Conservation (phyloP, 2,888 invertebrate species). For the Trileptium ribeirensis region DNA sequence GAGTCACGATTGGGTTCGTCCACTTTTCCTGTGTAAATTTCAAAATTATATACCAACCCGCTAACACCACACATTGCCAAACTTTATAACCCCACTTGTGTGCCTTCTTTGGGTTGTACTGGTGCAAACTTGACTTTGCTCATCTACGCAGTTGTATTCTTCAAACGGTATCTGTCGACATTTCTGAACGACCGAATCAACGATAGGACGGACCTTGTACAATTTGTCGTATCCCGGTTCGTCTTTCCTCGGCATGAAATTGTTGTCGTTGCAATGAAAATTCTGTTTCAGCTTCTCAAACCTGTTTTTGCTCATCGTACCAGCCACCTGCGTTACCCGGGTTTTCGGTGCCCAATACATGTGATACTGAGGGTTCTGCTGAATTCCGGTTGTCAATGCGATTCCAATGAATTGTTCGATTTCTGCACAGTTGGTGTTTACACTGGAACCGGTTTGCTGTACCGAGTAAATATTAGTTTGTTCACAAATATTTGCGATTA, state of each 20-base stretch:
- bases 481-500: too few species aligned
- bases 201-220: constrained; percentile 31
- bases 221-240: constrained; percentile 15
- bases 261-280: neutral
- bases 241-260: neutral
- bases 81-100: constrained; percentile 16
- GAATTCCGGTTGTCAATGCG: neutral
- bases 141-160: constrained; percentile 34
- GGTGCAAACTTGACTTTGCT: constrained; percentile 24
- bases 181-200: neutral
- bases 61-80: neutral
- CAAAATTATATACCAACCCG: constrained; percentile 6
- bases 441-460: neutral
- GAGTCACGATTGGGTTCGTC: too few species aligned
- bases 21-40: neutral
- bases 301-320: neutral
- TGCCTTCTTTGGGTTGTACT: constrained; percentile 13
- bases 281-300: neutral
- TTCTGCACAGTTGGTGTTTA: neutral
- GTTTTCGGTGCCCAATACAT: neutral
- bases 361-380: neutral
- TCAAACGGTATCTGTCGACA: constrained; percentile 14
- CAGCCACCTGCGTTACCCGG: neutral
- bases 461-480: neutral
- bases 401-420: neutral